Evolutionary conservation across 2,888 invertebrate genomes (phyloP), one percentile per base, ranked within the genome.

Genomic region (Argyra leucocephala): DNA sequence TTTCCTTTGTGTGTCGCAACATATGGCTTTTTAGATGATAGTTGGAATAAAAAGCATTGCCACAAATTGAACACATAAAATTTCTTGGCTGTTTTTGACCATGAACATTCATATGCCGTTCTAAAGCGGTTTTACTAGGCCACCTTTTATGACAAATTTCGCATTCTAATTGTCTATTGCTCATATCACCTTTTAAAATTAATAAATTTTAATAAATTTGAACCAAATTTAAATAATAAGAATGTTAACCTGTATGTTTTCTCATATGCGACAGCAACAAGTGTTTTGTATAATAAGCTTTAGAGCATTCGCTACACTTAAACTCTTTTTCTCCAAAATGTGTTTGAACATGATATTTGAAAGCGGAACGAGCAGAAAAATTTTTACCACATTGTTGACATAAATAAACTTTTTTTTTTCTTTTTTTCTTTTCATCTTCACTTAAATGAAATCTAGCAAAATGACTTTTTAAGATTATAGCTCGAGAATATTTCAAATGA

Each of bases 281-380:
- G 15, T 48, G 48, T n/a, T 48, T 48, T 48, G 48, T 48, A 5
- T 48, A 48, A 48, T 48, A 48, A n/a, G 48, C 48, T 15, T 48
- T 48, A 48, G 48, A 48, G 6, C 48, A 48, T 18, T 48, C 48
- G 15, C 6, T 48, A 18, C 48, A 48, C 18, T 48, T 48, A 5
- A 48, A 48, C n/a, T 48, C n/a, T n/a, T 48, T 48, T n/a, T 48
- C 48, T n/a, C 48, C 48, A 48, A 48, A 48, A 48, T 48, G 48
- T 3, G 48, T 48, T 48, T 48, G 48, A n/a, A 48, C 48, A n/a
- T 48, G 48, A 48, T 48, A 48, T 48, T 48, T 15, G 6, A 48
- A 48, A 1, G 48, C 48, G 5, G 48, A 48, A 3, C 48, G 48
- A 48, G 48, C 48, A 48, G 48, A 48, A 48, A 48, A 48, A 18